Evolutionary conservation across 2,113 vertebrate genomes (phyloP).

Genomic region (Leucopternis melanops): DNA sequence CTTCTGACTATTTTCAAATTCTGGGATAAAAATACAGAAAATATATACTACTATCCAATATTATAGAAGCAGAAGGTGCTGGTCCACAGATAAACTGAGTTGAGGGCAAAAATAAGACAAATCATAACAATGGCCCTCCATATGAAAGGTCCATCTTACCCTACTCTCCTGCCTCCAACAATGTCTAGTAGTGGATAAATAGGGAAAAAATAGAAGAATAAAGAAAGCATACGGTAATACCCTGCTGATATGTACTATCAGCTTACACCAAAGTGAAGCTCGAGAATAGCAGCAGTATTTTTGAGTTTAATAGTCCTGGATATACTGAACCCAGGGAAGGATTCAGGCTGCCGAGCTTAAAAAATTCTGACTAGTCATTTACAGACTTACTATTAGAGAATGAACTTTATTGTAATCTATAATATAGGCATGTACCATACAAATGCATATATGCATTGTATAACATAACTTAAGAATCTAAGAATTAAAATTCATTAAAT

Average conservation of each 20-base stretch:
- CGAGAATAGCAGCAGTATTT: background rate
- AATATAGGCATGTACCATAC: background rate
- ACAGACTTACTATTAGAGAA: background rate
- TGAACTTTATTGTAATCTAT: background rate
- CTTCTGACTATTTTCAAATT: background rate
- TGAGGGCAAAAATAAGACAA: background rate
- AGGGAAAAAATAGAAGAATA: background rate
- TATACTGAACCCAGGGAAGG: background rate
- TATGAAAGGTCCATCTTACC: background rate
- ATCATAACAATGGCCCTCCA: rapidly evolving
- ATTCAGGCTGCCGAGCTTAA: background rate
- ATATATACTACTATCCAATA: too few species aligned
- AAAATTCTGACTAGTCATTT: background rate
- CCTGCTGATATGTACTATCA: background rate
- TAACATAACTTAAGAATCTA: background rate
- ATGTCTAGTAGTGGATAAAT: background rate
- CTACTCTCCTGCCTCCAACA: background rate
- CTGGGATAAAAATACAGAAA: background rate
- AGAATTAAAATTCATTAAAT: background rate
- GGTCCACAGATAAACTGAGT: background rate
- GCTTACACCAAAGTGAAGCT: background rate
- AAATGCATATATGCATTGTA: background rate
- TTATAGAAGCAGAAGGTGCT: background rate
- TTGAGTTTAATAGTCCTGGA: background rate
- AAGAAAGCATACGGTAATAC: background rate